Evolutionary conservation across 2,888 invertebrate species (phyloP), one percentile per base, ranked within the genome.

Genomic region (Aspidiotus destructor): DNA sequence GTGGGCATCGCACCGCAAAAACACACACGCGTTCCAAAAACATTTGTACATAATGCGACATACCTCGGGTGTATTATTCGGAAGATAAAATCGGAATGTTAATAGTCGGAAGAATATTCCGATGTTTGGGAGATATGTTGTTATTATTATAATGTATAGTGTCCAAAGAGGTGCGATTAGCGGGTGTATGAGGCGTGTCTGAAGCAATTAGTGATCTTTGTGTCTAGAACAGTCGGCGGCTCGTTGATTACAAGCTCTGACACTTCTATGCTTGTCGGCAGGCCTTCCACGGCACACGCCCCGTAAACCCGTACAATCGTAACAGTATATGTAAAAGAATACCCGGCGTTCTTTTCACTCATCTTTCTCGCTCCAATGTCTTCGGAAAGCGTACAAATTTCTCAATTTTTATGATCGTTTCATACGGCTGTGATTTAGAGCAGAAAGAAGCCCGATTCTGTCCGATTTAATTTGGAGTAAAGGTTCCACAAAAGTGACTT

Each of bases 131-230:
- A 67, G 67, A 67, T 67, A 67, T 60, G 67, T 67, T 67, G 67
- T 60, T 67, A 67, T 67, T 67, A 67, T 67, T 58, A 67, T 67
- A 67, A 67, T 67, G 58, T 67, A 58, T 67, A 67, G 67, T 60
- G 67, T 67, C 67, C 67, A 67, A 67, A 67, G 67, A 67, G 67
- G 67, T 60, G 67, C 67, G 67, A 67, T 67, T 67, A 67, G 67
- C 67, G 67, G 67, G 67, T 67, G 67, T 67, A 67, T 67, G 58
- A 67, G 67, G 67, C 67, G 67, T 67, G 67, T 67, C 67, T 48
- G 67, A 67, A 67, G 67, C 67, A 67, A 67, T 67, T 67, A 67
- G 67, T 67, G 67, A 67, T 67, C 67, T 67, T 67, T 67, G 67
- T 67, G 67, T 67, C 67, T 67, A 48, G 67, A 67, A 67, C 58